Evolutionary conservation across 1,140 invertebrate genomes (phyloP).

Genomic region (Colletes gigas): DNA sequence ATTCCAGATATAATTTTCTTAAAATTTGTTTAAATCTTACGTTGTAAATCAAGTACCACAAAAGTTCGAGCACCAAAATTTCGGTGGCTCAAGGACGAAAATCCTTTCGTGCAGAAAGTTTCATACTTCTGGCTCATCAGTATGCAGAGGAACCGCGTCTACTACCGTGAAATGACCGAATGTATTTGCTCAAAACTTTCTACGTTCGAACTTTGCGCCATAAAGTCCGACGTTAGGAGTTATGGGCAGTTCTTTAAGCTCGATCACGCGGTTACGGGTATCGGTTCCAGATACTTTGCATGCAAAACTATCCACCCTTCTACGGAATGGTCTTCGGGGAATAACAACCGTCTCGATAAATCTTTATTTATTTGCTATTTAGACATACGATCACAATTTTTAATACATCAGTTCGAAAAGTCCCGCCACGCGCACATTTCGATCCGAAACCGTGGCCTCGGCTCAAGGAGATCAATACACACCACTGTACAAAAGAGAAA

Average conservation of each 20-base stretch:
- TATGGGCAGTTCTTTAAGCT: background rate
- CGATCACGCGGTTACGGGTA: background rate
- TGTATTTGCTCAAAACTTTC: background rate
- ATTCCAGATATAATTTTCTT: no score
- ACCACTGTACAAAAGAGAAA: slow-evolving; percentile 12
- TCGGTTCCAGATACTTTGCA: background rate
- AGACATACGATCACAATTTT: slow-evolving; percentile 1
- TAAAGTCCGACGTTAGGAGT: background rate
- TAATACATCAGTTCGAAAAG: background rate
- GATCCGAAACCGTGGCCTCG: background rate
- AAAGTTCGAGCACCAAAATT: background rate
- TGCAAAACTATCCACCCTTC: background rate
- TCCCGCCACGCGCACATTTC: background rate
- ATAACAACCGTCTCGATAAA: background rate
- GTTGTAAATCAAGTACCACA: no score
- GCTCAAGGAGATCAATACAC: slow-evolving; percentile 24
- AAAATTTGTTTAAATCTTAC: no score
- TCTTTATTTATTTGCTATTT: background rate
- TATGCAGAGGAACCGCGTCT: background rate
- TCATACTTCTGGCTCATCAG: background rate
- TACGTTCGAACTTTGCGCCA: background rate
- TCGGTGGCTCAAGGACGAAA: background rate
- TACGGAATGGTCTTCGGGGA: background rate
- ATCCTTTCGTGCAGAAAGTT: background rate
- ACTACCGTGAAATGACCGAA: background rate